Base-by-base conservation (phyloP, 2,888 invertebrate genomes). In the Ormia ochracea region DNA sequence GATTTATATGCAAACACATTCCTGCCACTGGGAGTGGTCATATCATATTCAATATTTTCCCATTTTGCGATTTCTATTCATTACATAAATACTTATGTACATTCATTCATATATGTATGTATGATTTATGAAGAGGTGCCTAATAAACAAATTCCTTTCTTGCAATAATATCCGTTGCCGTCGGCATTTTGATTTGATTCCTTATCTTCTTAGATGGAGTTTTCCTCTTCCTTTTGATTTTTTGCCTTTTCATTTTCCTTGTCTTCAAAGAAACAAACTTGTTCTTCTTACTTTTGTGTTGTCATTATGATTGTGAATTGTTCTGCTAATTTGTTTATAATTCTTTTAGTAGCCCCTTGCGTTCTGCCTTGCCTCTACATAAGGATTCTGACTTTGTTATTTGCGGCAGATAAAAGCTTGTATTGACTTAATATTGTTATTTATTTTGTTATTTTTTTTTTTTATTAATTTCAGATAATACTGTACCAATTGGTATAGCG, bases 401-500 rank as follows among this genome's bases (percentile, higher is more conserved):
- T 6, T 50, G 12, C 21, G 3, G 12, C 33, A 33, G 10, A 23
- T 38, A 14, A 41, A n/a, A n/a, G n/a, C n/a, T n/a, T n/a, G n/a
- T 38, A 36, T 56, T 73, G 28, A 56, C 63, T 68, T 45, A 72
- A 31, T 54, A 31, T 63, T 72, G 23, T 72, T 72, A 43, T 73
- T n/a, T n/a, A n/a, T n/a, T n/a, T n/a, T n/a, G n/a, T n/a, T n/a
- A n/a, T n/a, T n/a, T n/a, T n/a, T n/a, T n/a, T n/a, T n/a, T 70
- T 56, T 54, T 56, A 77, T 26, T 66, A 54, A 45, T 76, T 83
- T 12, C 80, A 89, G 88, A 88, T 90, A 91, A 91, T 86, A 92
- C 91, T 56, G 95, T 96, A 88, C 96, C 96, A 83, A 94, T 96
- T 83, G 96, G 96, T 76, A 96, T 96, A 84, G 95, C 96, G 33